Conservation (phyloP, 2,113 vertebrate genomes). For the pig (Sus scrofa) region DNA sequence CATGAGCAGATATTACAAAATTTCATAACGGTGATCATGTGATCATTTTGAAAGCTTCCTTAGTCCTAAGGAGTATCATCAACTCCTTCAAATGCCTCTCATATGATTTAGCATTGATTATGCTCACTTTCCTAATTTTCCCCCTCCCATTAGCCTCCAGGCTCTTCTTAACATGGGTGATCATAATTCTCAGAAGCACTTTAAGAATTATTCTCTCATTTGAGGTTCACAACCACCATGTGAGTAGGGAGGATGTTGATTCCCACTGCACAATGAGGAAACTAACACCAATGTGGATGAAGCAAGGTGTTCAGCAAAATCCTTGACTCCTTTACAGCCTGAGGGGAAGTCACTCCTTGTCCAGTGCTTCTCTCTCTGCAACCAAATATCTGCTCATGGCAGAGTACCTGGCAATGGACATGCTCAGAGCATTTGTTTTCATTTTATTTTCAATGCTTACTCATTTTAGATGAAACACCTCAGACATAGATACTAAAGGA, state of each 20-base stretch:
- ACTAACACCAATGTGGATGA: background rate
- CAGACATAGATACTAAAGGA: background rate
- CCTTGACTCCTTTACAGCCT: background rate
- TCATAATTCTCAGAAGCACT: background rate
- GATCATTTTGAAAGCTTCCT: background rate
- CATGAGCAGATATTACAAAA: background rate
- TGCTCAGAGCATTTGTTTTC: background rate
- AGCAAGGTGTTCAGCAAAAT: background rate
- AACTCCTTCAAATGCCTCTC: background rate
- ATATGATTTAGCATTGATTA: background rate
- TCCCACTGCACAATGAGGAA: background rate
- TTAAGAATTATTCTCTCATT: background rate
- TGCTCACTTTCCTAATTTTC: background rate
- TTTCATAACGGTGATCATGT: background rate
- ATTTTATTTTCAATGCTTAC: background rate
- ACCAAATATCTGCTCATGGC: background rate
- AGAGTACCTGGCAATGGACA: background rate
- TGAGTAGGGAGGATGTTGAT: background rate
- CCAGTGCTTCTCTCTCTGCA: background rate
- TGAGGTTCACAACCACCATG: background rate
- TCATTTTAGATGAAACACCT: constrained; percentile 18
- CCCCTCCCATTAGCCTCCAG: background rate
- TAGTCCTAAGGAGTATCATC: background rate
- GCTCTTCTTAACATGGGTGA: background rate
- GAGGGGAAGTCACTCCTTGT: background rate